Conservation (phyloP, 2,888 invertebrate species). For the Fabriciana adippe region DNA sequence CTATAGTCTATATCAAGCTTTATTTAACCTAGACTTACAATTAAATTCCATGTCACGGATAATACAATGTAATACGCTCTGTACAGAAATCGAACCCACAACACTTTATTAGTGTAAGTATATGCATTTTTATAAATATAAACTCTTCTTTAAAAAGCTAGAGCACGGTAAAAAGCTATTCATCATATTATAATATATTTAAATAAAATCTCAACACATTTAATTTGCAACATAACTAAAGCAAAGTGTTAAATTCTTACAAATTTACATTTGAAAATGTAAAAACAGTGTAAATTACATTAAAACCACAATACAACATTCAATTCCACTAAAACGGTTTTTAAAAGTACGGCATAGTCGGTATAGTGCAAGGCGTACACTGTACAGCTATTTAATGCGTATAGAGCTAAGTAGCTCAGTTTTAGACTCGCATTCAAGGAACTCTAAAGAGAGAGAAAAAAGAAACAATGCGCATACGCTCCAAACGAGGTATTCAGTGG, state of each 20-base stretch:
- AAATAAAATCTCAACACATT: too few species aligned
- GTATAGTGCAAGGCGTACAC: constrained; percentile 15
- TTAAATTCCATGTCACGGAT: too few species aligned
- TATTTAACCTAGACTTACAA: too few species aligned
- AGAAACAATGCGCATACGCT: constrained; percentile 68
- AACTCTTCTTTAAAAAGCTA: too few species aligned
- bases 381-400: constrained; percentile 29
- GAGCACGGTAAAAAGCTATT: too few species aligned
- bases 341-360: constrained; percentile 14
- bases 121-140: too few species aligned
- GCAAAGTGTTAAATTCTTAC: background rate
- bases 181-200: too few species aligned
- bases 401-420: constrained; percentile 34
- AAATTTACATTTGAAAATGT: constrained; percentile 12
- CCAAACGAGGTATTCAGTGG: constrained; percentile 66
- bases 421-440: constrained; percentile 32
- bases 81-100: too few species aligned
- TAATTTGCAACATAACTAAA: background rate
- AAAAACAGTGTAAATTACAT: constrained; percentile 23
- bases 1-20: too few species aligned
- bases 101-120: too few species aligned
- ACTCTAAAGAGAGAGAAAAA: constrained; percentile 42
- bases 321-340: constrained; percentile 26
- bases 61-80: too few species aligned
- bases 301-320: constrained; percentile 14